Evolutionary conservation across 2,113 vertebrate species (phyloP).

Genomic region (Chroicocephalus ridibundus): DNA sequence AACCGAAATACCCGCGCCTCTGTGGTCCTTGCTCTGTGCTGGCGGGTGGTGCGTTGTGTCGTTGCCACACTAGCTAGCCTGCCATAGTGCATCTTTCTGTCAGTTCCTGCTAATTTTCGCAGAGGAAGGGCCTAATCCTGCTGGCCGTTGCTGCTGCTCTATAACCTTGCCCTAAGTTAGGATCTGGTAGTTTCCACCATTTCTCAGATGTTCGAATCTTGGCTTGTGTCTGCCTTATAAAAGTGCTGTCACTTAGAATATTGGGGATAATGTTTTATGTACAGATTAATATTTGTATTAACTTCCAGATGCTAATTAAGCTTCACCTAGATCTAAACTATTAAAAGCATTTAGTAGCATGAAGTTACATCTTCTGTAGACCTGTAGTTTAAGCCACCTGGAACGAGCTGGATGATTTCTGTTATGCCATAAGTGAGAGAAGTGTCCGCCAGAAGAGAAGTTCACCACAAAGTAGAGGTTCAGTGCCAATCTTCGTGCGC

Average conservation of each 20-base stretch:
- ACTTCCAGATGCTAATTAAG: slow-evolving; percentile 33
- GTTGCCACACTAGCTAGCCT: not conserved
- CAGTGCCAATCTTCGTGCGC: not conserved
- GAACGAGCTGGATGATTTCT: not conserved
- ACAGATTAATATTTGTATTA: slow-evolving; percentile 53
- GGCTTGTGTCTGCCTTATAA: slow-evolving; percentile 62
- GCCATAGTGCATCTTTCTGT: not conserved
- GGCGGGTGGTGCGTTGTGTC: not conserved
- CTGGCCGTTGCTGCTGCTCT: not conserved
- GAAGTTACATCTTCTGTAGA: slow-evolving; percentile 47
- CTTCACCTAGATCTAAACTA: slow-evolving; percentile 54
- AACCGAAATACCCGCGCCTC: not conserved
- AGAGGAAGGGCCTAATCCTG: not conserved
- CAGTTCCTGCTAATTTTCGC: not conserved
- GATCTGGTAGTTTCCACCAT: not conserved
- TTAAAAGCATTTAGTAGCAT: slow-evolving; percentile 57
- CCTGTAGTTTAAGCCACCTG: slow-evolving; percentile 29
- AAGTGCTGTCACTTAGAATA: slow-evolving; percentile 55
- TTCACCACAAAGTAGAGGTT: not conserved
- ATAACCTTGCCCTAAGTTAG: not conserved
- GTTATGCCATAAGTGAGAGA: not conserved
- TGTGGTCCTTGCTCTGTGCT: not conserved
- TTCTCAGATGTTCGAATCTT: slow-evolving; percentile 37
- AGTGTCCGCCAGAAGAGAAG: not conserved
- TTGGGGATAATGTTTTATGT: slow-evolving; percentile 64